phyloP scores from a whole-genome alignment of 2,888 invertebrate genomes.

The Hirtodrosophila alboralis region DNA sequence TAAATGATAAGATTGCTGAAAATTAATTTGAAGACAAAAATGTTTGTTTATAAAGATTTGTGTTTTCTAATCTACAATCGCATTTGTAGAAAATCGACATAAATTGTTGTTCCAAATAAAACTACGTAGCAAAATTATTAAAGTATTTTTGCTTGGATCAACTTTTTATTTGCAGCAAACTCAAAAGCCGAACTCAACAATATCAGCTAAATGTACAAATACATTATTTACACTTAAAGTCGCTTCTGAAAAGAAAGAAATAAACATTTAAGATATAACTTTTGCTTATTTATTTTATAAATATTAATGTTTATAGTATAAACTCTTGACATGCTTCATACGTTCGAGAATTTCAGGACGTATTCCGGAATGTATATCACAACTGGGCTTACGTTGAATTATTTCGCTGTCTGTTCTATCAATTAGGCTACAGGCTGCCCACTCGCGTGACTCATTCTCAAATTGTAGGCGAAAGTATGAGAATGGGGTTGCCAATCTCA shows the following conservation, averaged over 20 bases:
- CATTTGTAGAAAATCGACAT: too few species aligned
- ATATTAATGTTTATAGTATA: neutral
- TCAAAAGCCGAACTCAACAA: neutral
- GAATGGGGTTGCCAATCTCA: constrained; percentile 43
- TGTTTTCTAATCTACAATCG: too few species aligned
- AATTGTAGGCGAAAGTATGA: constrained; percentile 37
- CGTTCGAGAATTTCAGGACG: constrained; percentile 44
- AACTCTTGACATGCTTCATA: constrained; percentile 39
- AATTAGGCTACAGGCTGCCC: constrained; percentile 40
- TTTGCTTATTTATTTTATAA: constrained; percentile 13
- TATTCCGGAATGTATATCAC: constrained; percentile 23
- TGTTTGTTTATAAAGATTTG: too few species aligned
- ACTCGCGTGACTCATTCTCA: constrained; percentile 41
- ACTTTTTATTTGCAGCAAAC: neutral
- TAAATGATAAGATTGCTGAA: too few species aligned
- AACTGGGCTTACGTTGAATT: constrained; percentile 8
- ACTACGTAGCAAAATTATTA: too few species aligned
- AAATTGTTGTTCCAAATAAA: too few species aligned
- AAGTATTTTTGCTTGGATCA: neutral
- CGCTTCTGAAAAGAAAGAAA: constrained; percentile 52
- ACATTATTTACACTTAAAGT: constrained; percentile 7
- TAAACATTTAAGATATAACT: too few species aligned
- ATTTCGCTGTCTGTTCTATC: neutral
- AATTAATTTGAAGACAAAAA: too few species aligned
- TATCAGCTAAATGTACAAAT: neutral